Base-by-base conservation (phyloP, 2,113 vertebrate species). In the Geococcyx californianus region DNA sequence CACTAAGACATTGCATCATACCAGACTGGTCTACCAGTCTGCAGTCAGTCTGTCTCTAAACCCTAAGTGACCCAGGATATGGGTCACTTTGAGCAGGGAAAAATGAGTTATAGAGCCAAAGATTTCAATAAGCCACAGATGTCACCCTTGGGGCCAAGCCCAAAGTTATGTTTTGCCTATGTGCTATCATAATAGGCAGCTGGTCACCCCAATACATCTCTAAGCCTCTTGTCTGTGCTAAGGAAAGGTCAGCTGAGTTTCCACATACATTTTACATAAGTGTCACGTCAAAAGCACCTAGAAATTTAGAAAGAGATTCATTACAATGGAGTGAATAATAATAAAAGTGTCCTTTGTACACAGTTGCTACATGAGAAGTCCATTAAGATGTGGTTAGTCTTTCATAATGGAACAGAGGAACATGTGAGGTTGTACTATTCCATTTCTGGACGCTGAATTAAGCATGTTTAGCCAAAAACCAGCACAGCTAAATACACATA, bases 321-420 rank as follows among this genome's bases (percentile, higher is more conserved):
- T 69, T 68, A 81, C 28, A 90, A 75, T 47, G 5, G 15, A 90
- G 31, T 18, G 94, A 90, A 54, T 90, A 1, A 38, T 78, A 88
- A 78, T 58, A 38, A 15, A 94, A 95, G 88, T 93, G 93, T 97
- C 95, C 95, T 97, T 76, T 97, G 96, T 94, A 96, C 96, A 96
- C 95, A 96, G 96, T 62, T 96, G 90, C 90, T 92, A 90, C 88
- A 90, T 55, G 54, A 94, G 83, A 93, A 94, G 54, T 55, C 83
- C 62, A 94, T 93, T 95, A 94, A 90, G 69, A 93, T 84, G 88
- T 73, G 80, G 92, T 97, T 96, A 96, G 83, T 77, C 76, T 90
- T 93, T 96, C 83, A 94, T 90, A 95, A 92, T 34, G 66, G 76
- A 96, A 81, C 44, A 78, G 73, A 88, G 66, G n/a, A 93, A 92